Percentiles rank a stretch among this genome's conserved stretches.
Conservation (phyloP, 2,888 invertebrate genomes). For the Hedychridium roseum region DNA sequence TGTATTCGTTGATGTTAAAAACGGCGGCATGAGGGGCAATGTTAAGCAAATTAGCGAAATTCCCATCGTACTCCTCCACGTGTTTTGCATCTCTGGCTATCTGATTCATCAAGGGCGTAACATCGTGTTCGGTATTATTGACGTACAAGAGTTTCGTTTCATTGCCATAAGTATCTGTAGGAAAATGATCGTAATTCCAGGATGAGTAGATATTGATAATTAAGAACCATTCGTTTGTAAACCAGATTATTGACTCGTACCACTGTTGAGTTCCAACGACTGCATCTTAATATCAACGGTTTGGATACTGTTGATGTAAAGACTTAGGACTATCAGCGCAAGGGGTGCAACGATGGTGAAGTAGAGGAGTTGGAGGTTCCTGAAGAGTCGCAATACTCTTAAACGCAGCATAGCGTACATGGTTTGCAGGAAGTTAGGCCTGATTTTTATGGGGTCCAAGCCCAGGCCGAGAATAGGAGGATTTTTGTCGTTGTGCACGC, state of each 20-base stretch:
- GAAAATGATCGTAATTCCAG: slow-evolving; percentile 3
- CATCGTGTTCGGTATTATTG: slow-evolving; percentile 66
- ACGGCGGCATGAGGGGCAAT: slow-evolving; percentile 75
- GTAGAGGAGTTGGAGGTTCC: slow-evolving; percentile 77
- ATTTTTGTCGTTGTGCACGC: slow-evolving; percentile 65
- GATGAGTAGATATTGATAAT: not conserved
- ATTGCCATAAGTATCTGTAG: slow-evolving; percentile 67
- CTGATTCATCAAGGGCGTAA: slow-evolving; percentile 51
- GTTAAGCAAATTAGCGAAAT: slow-evolving; percentile 71
- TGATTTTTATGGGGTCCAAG: slow-evolving; percentile 72
- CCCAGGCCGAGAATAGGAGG: slow-evolving; percentile 68
- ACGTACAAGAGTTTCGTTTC: slow-evolving; percentile 71
- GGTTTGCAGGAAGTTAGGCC: slow-evolving; percentile 71
- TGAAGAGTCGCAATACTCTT: slow-evolving; percentile 71
- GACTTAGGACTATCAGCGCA: slow-evolving; percentile 73
- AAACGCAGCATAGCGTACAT: slow-evolving; percentile 75
- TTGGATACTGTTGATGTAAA: slow-evolving; percentile 72
- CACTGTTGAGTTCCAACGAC: slow-evolving; percentile 70
- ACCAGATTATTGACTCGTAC: slow-evolving; percentile 36
- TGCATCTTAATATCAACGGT: slow-evolving; percentile 72
- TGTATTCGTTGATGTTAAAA: slow-evolving; percentile 69
- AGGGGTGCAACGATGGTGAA: slow-evolving; percentile 79
- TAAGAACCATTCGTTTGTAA: not conserved
- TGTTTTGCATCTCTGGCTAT: slow-evolving; percentile 55
- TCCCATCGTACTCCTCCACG: slow-evolving; percentile 71